Percentiles rank a stretch among this genome's conserved stretches.
Evolutionary conservation across 2,113 vertebrate genomes (phyloP).

Genomic region (Archilochus colubris): DNA sequence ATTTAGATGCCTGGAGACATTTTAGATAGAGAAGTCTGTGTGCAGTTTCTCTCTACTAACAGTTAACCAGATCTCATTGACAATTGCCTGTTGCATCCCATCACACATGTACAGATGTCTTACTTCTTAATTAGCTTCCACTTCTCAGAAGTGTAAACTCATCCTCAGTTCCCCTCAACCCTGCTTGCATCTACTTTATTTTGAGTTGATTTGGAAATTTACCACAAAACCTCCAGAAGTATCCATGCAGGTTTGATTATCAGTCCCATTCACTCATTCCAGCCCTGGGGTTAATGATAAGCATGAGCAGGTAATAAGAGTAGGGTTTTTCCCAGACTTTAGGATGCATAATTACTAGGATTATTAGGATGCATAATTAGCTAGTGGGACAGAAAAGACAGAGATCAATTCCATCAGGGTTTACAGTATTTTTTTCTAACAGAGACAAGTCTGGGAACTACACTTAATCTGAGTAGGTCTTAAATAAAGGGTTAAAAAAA

Average conservation of each 20-base stretch:
- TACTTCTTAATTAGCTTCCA: background rate
- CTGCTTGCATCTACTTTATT: background rate
- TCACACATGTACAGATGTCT: background rate
- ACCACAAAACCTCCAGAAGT: background rate
- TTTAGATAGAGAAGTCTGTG: background rate
- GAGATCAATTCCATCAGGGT: background rate
- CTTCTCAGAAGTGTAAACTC: background rate
- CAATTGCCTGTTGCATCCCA: background rate
- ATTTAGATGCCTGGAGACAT: background rate
- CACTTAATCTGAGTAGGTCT: background rate
- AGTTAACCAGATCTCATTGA: background rate
- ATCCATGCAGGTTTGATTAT: background rate
- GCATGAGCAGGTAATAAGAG: background rate
- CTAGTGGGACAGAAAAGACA: background rate
- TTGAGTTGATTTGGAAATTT: background rate
- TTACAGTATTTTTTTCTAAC: background rate
- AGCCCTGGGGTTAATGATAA: background rate
- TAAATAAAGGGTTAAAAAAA: background rate
- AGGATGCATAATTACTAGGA: background rate
- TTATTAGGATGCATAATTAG: background rate
- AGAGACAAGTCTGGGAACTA: background rate
- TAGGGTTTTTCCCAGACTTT: background rate
- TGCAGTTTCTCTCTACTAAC: background rate
- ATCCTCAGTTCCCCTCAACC: background rate
- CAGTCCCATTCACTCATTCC: background rate